Conservation (phyloP, 2,797 vertebrate genomes). For the Sternotherus odoratus region DNA sequence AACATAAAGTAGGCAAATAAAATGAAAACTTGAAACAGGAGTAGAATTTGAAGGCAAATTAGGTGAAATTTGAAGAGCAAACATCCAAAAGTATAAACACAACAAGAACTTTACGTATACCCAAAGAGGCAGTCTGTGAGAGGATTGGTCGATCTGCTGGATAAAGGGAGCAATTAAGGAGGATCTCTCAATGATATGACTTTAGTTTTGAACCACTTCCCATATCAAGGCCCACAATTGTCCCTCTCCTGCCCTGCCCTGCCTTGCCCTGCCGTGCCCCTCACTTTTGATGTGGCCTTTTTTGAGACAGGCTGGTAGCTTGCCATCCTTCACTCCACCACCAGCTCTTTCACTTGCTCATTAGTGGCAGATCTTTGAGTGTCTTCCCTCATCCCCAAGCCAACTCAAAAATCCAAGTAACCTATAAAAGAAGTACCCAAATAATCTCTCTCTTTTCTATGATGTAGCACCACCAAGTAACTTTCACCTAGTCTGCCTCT, state of each 20-base stretch:
- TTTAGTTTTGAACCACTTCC: background rate
- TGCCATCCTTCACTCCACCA: background rate
- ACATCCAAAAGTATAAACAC: background rate
- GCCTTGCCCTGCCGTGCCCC: background rate
- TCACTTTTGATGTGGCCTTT: background rate
- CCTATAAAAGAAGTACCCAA: slow-evolving; percentile 11
- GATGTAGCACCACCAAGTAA: background rate
- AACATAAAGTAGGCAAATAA: background rate
- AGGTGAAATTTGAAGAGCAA: background rate
- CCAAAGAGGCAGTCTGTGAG: background rate
- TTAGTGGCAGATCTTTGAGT: background rate
- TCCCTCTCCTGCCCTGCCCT: background rate
- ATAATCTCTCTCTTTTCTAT: background rate
- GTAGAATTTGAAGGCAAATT: background rate
- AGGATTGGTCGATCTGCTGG: background rate
- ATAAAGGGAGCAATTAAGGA: background rate
- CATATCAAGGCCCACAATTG: background rate
- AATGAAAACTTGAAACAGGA: background rate
- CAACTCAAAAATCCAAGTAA: background rate
- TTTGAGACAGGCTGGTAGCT: background rate
- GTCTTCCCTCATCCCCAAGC: background rate
- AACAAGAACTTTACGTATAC: background rate
- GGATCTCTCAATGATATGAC: background rate
- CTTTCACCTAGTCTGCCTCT: background rate
- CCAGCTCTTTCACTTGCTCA: background rate